These are phyloP conservation scores for Pantherophis guttatus DNA, from an alignment of 2,113 vertebrate species.

Conservation along the genomic window DNA sequence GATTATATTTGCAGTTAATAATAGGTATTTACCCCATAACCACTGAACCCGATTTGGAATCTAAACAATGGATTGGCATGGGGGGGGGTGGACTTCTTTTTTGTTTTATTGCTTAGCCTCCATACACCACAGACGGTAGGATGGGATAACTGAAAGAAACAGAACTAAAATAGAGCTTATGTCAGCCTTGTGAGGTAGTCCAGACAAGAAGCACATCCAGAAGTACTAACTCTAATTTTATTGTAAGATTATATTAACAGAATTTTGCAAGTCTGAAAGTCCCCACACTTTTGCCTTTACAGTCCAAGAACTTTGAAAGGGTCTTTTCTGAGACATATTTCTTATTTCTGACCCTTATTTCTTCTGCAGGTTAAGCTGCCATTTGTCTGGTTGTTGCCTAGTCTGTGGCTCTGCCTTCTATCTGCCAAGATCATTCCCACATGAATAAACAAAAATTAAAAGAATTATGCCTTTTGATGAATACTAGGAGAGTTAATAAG, in stretches of 20 bases:
- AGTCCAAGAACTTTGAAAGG: background rate
- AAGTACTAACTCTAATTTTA: background rate
- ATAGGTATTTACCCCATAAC: background rate
- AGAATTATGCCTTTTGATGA: background rate
- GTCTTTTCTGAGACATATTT: background rate
- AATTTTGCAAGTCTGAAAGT: background rate
- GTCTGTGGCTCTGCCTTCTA: background rate
- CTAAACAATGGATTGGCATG: background rate
- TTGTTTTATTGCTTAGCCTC: background rate
- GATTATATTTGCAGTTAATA: background rate
- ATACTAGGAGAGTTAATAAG: background rate
- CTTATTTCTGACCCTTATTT: background rate
- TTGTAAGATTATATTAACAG: background rate
- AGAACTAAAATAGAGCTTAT: background rate
- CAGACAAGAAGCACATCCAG: background rate
- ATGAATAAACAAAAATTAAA: background rate
- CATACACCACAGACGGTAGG: background rate
- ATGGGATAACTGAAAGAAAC: background rate
- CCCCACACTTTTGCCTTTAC: background rate
- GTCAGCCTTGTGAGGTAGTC: background rate
- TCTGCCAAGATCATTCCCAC: background rate
- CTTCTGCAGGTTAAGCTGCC: background rate
- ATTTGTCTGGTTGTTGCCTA: background rate
- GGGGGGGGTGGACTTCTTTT: background rate
- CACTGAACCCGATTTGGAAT: background rate